phyloP scores from a whole-genome alignment of 2,113 vertebrate genomes.

The Rhynchomys soricoides region DNA sequence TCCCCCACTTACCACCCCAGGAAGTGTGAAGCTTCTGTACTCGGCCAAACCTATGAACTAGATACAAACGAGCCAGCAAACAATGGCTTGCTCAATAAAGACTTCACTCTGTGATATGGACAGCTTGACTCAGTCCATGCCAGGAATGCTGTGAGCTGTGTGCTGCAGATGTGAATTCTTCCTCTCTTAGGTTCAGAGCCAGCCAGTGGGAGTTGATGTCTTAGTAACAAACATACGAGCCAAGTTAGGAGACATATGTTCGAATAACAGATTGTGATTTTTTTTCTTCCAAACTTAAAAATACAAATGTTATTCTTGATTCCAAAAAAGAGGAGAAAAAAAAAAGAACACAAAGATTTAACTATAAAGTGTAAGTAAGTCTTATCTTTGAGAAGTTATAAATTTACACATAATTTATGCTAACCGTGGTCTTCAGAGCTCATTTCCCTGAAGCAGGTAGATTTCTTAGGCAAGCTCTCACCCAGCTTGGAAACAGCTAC shows the following conservation, averaged over 20 bases:
- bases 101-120: not conserved
- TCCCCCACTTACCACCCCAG: no score
- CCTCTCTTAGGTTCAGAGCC: not conserved
- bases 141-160: not conserved
- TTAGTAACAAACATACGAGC: not conserved
- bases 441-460: not conserved
- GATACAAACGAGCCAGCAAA: not conserved
- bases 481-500: not conserved
- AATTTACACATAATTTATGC: not conserved
- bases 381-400: constrained; percentile 7
- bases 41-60: not conserved
- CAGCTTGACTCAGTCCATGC: not conserved
- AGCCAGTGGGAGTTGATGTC: not conserved
- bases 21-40: not conserved
- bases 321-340: not conserved
- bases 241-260: not conserved
- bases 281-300: constrained; percentile 15
- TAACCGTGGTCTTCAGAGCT: constrained; percentile 1
- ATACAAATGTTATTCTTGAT: constrained; percentile 32
- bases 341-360: not conserved
- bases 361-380: constrained; percentile 16
- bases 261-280: not conserved
- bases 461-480: not conserved
- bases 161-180: not conserved
- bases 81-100: not conserved